A percentile compares a stretch with the other conserved stretches of the same genome.
These are phyloP conservation scores for Serilophus lunatus DNA, from an alignment of 2,113 vertebrate species.

Conservation along the genomic window DNA sequence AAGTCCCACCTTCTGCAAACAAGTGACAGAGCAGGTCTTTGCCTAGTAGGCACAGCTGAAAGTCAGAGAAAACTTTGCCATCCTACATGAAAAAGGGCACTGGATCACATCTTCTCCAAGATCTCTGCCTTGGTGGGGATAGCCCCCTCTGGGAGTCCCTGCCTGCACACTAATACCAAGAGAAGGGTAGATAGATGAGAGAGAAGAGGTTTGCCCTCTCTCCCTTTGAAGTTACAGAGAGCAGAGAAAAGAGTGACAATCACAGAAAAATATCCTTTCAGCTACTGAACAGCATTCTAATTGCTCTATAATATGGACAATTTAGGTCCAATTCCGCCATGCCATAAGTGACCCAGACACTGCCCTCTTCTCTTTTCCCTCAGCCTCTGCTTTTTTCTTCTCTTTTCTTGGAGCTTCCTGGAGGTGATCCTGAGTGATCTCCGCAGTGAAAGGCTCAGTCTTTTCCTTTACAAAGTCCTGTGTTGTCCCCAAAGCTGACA, in stretches of 20 bases:
- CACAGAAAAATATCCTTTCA: background rate
- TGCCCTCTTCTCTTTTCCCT: background rate
- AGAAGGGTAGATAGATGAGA: background rate
- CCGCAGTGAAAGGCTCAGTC: rapidly evolving
- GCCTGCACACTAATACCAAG: rapidly evolving
- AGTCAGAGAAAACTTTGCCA: background rate
- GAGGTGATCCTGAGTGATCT: background rate
- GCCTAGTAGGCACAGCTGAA: background rate
- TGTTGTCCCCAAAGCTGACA: background rate
- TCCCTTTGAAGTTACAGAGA: background rate
- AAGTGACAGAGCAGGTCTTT: background rate
- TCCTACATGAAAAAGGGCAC: background rate
- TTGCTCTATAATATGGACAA: background rate
- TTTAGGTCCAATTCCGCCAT: rapidly evolving
- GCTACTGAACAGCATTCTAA: background rate
- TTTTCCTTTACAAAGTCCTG: background rate
- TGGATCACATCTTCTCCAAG: background rate
- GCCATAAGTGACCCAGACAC: background rate
- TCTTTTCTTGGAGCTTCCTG: background rate
- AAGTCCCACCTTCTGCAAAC: background rate
- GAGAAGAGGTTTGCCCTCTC: background rate
- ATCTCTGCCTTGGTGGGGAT: background rate
- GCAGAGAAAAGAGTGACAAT: background rate
- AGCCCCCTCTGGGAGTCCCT: background rate
- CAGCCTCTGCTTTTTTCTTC: background rate